phyloP scores from a whole-genome alignment of 92 coral and sea anemone genomes.

The Porites rus region DNA sequence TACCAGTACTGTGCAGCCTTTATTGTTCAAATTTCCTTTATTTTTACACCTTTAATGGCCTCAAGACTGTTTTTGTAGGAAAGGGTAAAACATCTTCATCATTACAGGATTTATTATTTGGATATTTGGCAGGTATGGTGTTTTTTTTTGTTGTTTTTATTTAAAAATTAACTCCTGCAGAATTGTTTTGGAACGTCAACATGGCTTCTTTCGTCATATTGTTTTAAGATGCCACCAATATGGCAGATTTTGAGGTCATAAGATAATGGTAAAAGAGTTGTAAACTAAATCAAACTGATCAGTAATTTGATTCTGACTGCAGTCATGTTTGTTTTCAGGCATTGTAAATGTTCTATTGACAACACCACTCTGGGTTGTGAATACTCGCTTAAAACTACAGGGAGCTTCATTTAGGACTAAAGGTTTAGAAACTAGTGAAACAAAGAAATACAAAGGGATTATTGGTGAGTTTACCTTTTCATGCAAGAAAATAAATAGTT shows the following conservation, averaged over 20 bases:
- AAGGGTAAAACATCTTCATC: slow-evolving; percentile 77
- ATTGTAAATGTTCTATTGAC: slow-evolving; percentile 89
- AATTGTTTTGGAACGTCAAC: no score
- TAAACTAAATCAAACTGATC: background rate
- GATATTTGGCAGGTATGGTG: slow-evolving; percentile 87
- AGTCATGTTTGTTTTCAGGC: slow-evolving; percentile 48
- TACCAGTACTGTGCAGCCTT: slow-evolving; percentile 92
- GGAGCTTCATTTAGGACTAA: slow-evolving; percentile 91
- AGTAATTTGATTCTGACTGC: background rate
- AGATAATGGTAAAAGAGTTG: no score
- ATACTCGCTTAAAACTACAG: slow-evolving; percentile 95
- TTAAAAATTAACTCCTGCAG: no score
- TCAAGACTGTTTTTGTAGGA: slow-evolving; percentile 83
- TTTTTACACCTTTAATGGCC: slow-evolving; percentile 96
- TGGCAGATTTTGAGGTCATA: no score
- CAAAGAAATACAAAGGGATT: slow-evolving; percentile 85
- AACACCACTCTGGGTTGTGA: slow-evolving; percentile 96
- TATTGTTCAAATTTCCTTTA: slow-evolving; percentile 97
- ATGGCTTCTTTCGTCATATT: no score
- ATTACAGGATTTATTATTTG: slow-evolving; percentile 90
- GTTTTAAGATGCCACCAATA: no score
- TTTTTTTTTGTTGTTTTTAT: no score
- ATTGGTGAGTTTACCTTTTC: slow-evolving; percentile 67
- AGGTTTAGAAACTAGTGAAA: slow-evolving; percentile 67
- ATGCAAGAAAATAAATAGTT: background rate